phyloP scores from a whole-genome alignment of 37 sponge, comb jelly and placozoan genomes.

The Chondrosia reniformis region DNA sequence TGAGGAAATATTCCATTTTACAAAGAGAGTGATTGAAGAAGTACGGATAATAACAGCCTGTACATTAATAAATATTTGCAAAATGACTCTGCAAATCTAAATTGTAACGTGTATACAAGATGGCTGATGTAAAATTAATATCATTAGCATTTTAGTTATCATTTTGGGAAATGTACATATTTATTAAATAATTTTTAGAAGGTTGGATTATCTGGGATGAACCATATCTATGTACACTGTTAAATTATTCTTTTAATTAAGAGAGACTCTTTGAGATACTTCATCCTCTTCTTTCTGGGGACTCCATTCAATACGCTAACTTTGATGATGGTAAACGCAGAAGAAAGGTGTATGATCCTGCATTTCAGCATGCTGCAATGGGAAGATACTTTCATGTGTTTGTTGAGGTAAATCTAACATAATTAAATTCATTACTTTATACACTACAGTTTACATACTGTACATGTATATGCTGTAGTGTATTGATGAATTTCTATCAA shows the following conservation, averaged over 20 bases:
- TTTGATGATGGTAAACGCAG: neutral
- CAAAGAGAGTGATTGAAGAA: too few species aligned
- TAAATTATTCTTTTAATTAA: neutral
- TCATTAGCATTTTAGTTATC: too few species aligned
- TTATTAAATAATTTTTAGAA: too few species aligned
- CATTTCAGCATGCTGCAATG: neutral
- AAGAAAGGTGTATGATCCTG: neutral
- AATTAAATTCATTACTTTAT: neutral
- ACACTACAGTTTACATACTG: neutral
- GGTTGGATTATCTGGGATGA: too few species aligned
- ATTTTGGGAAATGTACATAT: too few species aligned
- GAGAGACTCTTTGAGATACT: constrained; percentile 12
- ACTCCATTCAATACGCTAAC: constrained; percentile 30
- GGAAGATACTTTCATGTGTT: constrained; percentile 3
- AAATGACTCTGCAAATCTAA: too few species aligned
- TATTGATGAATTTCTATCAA: neutral
- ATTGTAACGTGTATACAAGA: neutral
- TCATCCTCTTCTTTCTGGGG: constrained; percentile 7
- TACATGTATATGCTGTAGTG: neutral
- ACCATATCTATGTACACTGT: too few species aligned
- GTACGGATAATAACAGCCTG: too few species aligned
- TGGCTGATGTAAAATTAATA: neutral
- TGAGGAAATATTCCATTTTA: too few species aligned
- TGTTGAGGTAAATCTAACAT: neutral
- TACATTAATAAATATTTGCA: too few species aligned